Evolutionary conservation across 2,797 vertebrate genomes (phyloP).

Genomic region (Hyperoplus immaculatus): DNA sequence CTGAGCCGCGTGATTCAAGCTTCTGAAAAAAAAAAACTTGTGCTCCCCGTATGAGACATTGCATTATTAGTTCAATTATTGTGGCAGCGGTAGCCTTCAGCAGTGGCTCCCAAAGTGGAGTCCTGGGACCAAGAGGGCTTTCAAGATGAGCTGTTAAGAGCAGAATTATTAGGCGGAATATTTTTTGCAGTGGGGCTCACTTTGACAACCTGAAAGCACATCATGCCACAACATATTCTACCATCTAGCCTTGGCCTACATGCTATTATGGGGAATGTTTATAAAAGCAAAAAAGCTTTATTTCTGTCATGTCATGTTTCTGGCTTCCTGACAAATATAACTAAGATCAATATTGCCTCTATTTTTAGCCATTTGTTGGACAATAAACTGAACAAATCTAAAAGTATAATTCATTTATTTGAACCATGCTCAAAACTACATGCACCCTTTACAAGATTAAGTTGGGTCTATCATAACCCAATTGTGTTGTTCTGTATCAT

Average conservation of each 20-base stretch:
- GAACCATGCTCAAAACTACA: too few species aligned
- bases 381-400: too few species aligned
- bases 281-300: not conserved
- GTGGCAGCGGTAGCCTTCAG: slow-evolving; percentile 17
- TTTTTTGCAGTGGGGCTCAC: not conserved
- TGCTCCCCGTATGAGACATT: slow-evolving; percentile 12
- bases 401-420: too few species aligned
- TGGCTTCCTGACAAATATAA: not conserved
- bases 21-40: slow-evolving; percentile 4
- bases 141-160: slow-evolving; percentile 1
- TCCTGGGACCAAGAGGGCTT: not conserved
- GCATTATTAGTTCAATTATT: slow-evolving; percentile 20
- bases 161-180: not conserved
- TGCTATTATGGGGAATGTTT: not conserved
- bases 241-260: not conserved
- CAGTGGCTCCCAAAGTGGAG: slow-evolving; percentile 18
- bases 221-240: not conserved
- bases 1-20: slow-evolving; percentile 40
- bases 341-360: not conserved
- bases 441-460: not conserved
- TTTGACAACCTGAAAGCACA: not conserved
- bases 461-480: not conserved
- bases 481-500: not conserved
- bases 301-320: not conserved
- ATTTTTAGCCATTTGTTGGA: not conserved